phyloP scores from a whole-genome alignment of 2,888 invertebrate genomes.

The Leptinotarsa tumamoca region DNA sequence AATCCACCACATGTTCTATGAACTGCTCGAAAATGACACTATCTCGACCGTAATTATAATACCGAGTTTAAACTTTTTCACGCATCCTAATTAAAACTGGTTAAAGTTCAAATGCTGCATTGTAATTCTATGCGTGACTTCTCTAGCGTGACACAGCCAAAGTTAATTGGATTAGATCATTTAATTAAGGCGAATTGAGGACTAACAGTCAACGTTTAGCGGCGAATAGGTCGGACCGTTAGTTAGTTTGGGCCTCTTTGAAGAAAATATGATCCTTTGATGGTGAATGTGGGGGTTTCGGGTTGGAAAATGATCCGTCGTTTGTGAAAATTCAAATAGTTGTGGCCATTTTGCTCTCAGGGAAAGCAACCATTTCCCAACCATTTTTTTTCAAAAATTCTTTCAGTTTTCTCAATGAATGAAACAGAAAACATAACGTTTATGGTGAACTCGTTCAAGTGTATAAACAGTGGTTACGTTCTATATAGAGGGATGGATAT shows the following conservation, averaged over 20 bases:
- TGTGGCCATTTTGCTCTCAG: background rate
- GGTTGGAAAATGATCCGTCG: background rate
- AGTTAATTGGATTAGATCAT: conserved; percentile 53
- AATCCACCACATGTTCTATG: conserved; percentile 2
- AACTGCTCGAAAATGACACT: conserved; percentile 6
- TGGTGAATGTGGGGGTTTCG: background rate
- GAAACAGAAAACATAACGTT: too few species aligned
- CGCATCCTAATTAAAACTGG: conserved; percentile 31
- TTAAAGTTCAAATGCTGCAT: conserved; percentile 28
- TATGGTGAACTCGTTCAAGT: too few species aligned
- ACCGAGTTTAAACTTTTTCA: conserved; percentile 24
- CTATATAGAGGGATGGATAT: too few species aligned
- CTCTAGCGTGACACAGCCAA: conserved; percentile 47
- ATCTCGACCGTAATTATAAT: conserved; percentile 7
- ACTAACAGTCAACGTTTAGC: conserved; percentile 38
- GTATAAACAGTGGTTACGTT: too few species aligned
- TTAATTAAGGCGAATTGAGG: conserved; percentile 51
- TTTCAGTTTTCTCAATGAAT: too few species aligned
- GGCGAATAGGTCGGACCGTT: background rate
- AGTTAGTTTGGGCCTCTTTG: conserved; percentile 1
- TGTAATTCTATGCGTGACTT: conserved; percentile 43
- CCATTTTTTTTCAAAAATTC: background rate
- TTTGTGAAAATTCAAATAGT: background rate
- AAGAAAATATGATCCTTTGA: background rate
- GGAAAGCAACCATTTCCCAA: background rate